Conservation (phyloP, 2,797 vertebrate species). For the Hapalemur alaotrensis region DNA sequence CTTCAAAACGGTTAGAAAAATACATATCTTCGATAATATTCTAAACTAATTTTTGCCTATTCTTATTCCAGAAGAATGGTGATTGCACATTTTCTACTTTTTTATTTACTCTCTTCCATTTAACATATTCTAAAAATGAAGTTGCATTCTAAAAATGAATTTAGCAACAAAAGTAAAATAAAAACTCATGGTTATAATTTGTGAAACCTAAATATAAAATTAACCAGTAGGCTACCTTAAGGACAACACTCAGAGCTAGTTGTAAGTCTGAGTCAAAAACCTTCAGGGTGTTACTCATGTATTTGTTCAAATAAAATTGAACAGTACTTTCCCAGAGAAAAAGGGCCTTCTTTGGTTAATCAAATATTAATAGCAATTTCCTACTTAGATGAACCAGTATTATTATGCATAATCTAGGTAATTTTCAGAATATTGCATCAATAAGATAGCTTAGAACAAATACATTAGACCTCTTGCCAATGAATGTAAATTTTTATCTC, state of each 20-base stretch:
- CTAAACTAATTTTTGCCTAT: background rate
- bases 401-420: background rate
- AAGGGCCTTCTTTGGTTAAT: background rate
- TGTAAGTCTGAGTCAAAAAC: background rate
- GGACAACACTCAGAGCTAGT: background rate
- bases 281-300: background rate
- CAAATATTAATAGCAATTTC: background rate
- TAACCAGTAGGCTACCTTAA: background rate
- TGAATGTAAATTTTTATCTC: background rate
- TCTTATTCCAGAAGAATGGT: background rate
- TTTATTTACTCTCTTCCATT: background rate
- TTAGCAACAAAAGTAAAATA: background rate
- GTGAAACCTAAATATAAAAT: background rate
- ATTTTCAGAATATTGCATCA: background rate
- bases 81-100: background rate
- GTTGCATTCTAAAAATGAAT: background rate
- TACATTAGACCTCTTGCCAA: background rate
- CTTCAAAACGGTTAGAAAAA: background rate
- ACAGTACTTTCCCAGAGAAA: background rate
- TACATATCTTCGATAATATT: background rate
- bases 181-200: background rate
- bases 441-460: background rate
- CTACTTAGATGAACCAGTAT: background rate
- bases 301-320: background rate
- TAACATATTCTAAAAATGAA: background rate